These are phyloP conservation scores for Brachyrhaphis roseni DNA, from an alignment of 2,797 vertebrate genomes.

Conservation along the genomic window DNA sequence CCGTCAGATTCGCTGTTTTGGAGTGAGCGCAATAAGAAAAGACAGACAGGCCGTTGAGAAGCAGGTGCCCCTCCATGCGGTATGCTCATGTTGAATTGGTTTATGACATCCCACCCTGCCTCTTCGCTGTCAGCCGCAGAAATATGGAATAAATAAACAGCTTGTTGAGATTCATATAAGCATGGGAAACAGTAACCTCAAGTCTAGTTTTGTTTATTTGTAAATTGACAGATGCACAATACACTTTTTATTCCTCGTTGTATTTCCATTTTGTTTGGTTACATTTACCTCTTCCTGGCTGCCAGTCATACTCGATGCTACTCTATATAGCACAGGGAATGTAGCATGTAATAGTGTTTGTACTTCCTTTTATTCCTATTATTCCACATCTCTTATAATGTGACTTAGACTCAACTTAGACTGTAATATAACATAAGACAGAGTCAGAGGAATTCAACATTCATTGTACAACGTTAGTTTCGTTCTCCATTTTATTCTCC, in stretches of 20 bases:
- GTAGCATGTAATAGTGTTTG: background rate
- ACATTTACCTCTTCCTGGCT: background rate
- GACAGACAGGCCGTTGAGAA: background rate
- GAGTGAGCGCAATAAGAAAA: background rate
- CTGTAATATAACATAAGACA: background rate
- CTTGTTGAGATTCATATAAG: constrained; percentile 42
- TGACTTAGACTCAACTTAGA: too few species aligned
- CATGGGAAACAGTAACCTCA: constrained; percentile 30
- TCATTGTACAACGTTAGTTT: background rate
- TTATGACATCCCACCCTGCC: constrained; percentile 30
- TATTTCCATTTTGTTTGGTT: background rate
- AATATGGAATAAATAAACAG: constrained; percentile 52
- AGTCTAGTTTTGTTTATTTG: constrained; percentile 14
- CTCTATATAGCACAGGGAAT: background rate
- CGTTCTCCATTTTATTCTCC: background rate
- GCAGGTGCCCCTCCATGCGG: background rate
- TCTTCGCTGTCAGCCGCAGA: constrained; percentile 48
- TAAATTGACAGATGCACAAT: background rate
- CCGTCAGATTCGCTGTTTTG: background rate
- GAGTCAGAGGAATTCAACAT: background rate
- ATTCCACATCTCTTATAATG: background rate
- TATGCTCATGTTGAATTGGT: constrained; percentile 36
- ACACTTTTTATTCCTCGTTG: background rate
- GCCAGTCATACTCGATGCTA: background rate
- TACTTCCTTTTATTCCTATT: background rate